Base-by-base conservation (phyloP, 2,888 invertebrate genomes). In the Argyra leucocephala region DNA sequence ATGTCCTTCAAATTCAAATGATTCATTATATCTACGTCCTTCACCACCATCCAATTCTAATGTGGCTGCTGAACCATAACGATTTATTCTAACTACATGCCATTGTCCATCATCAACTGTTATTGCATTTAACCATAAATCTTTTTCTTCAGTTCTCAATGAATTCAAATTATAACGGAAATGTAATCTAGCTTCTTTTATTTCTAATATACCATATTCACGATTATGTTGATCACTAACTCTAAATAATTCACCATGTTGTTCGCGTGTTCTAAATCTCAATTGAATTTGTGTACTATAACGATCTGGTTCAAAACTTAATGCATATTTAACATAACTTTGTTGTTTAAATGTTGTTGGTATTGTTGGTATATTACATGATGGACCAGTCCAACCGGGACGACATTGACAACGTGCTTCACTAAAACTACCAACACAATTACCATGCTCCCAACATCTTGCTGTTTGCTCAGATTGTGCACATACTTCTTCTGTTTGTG, bases 81-180 rank as follows among this genome's bases (percentile, higher is more conserved):
- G 86, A 72, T 91, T 90, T 0, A 96, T 91, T 70, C 90, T 86
- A 6, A 94, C 94, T 64, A 92, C 92, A 76, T 98, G 97, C 97
- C 97, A 97, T 74, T 95, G 94, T 1, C 97, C 97, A 76, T 96
- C 93, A 74, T 95, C 93, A 2, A 96, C 95, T 1, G 90, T 86
- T 26, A 96, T 89, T 6, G 92, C 89, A 71, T 91, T 90, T 63
- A 96, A 81, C 91, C 93, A 92, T 72, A 97, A 88, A 74, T 92
- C 91, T 68, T 88, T 87, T 77, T 95, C 94, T 77, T 95, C 94
- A 6, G 94, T 93, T 69, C 93, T 84, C 69, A 93, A 81, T 22
- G 92, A 93, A 78, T 96, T 96, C 64, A 97, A 82, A 79, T 97
- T 96, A 78, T 91, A 97, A 69, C 93, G 86, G 82, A 96, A 95